Percentiles rank a stretch among this genome's conserved stretches.
Evolutionary conservation across 1,140 invertebrate genomes (phyloP).

Genomic region (Campodea augens): DNA sequence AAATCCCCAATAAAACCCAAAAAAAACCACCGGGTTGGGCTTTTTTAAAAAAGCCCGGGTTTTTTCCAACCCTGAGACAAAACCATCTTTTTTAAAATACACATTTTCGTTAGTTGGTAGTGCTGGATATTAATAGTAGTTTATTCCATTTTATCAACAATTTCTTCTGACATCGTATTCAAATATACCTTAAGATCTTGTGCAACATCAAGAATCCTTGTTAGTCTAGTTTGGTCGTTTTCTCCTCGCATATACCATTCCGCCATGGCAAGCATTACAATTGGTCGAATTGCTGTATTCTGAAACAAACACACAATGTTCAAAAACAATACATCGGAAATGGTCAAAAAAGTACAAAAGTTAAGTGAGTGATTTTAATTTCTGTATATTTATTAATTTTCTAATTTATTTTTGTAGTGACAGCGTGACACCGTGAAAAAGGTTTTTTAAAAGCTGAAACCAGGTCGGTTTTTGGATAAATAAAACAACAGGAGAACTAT

Average conservation of each 20-base stretch:
- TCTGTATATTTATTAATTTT: no score
- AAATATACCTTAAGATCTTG: constrained; percentile 74
- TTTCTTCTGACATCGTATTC: constrained; percentile 1
- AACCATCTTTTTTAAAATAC: neutral
- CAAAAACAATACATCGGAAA: neutral
- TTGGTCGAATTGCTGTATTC: constrained; percentile 45
- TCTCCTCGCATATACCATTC: constrained; percentile 88
- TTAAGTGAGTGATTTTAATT: no score
- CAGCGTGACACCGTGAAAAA: no score
- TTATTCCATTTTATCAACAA: neutral
- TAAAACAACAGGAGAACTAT: no score
- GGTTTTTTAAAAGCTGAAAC: no score
- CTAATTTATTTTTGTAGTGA: no score
- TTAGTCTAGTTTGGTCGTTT: constrained; percentile 78
- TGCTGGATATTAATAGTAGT: neutral
- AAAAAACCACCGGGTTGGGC: no score
- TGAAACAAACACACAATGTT: constrained; percentile 8
- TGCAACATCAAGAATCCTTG: constrained; percentile 86
- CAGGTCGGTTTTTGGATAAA: no score
- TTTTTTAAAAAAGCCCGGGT: no score
- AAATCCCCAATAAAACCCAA: no score
- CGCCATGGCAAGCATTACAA: constrained; percentile 91
- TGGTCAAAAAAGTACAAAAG: constrained; percentile 4
- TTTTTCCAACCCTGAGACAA: no score
- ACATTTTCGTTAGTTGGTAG: neutral